These are phyloP conservation scores for Zaprionus vittiger DNA, from an alignment of 1,140 invertebrate species.

Conservation along the genomic window DNA sequence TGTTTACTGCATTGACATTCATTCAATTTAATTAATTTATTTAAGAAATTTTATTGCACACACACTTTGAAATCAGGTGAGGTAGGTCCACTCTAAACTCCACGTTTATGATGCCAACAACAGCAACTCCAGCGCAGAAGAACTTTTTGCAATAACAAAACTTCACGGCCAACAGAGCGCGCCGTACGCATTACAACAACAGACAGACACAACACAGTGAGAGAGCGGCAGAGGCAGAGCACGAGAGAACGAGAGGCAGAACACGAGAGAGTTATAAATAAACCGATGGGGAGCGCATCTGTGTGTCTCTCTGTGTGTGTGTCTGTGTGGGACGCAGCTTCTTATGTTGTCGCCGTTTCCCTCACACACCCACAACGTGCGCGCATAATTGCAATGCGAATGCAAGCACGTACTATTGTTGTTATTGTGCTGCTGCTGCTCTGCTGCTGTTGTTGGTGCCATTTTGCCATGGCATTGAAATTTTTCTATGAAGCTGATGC, in stretches of 20 bases:
- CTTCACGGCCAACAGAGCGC: constrained; percentile 74
- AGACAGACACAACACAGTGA: constrained; percentile 25
- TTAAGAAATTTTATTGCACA: background rate
- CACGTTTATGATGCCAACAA: constrained; percentile 43
- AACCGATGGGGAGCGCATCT: constrained; percentile 41
- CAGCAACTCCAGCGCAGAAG: constrained; percentile 32
- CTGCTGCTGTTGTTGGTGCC: constrained; percentile 25
- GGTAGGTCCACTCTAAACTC: constrained; percentile 53
- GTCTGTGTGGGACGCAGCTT: constrained; percentile 42
- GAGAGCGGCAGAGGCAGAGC: constrained; percentile 14
- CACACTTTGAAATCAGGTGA: background rate
- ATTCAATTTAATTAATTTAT: no score
- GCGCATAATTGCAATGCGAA: constrained; percentile 59
- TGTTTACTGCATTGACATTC: background rate
- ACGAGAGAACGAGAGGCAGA: constrained; percentile 20
- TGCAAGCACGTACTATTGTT: constrained; percentile 30
- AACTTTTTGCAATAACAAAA: constrained; percentile 54
- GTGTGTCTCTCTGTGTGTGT: constrained; percentile 11
- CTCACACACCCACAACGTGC: constrained; percentile 50
- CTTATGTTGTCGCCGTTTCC: constrained; percentile 43
- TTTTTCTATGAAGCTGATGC: constrained; percentile 70
- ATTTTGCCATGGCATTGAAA: constrained; percentile 72
- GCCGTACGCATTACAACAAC: constrained; percentile 49
- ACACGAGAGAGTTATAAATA: constrained; percentile 68
- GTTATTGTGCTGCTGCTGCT: constrained; percentile 15